Evolutionary conservation across 2,797 vertebrate species (phyloP).

Genomic region (Pteropus rufus): DNA sequence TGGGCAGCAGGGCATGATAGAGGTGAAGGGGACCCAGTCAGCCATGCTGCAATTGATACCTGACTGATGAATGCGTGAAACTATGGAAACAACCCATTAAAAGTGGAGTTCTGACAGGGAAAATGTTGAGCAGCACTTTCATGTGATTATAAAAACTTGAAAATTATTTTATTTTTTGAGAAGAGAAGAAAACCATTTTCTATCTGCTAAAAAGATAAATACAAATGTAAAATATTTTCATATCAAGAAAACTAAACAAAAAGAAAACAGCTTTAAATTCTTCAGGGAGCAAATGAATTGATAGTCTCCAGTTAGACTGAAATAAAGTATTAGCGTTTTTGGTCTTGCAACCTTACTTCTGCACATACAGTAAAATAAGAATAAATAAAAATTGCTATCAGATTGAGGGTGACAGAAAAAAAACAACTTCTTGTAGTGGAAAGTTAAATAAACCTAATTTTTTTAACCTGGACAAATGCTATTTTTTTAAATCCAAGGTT

Average conservation of each 20-base stretch:
- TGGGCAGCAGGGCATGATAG: slow-evolving; percentile 70
- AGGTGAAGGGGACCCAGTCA: slow-evolving; percentile 69
- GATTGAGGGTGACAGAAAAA: background rate
- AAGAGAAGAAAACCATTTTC: background rate
- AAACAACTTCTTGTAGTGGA: background rate
- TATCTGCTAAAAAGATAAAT: slow-evolving; percentile 58
- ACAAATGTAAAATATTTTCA: slow-evolving; percentile 41
- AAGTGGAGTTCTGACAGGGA: background rate
- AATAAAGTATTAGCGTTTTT: background rate
- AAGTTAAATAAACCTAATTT: slow-evolving; percentile 15
- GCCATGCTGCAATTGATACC: slow-evolving; percentile 71
- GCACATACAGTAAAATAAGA: background rate
- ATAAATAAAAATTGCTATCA: background rate
- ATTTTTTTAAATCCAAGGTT: background rate
- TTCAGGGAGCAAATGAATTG: slow-evolving; percentile 40
- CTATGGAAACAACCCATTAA: slow-evolving; percentile 65
- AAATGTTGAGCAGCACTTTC: background rate
- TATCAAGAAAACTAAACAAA: slow-evolving; percentile 55
- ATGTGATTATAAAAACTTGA: background rate
- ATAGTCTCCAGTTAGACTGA: slow-evolving; percentile 32
- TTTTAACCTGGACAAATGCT: slow-evolving; percentile 10
- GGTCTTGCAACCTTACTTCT: background rate
- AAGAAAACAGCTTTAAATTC: slow-evolving; percentile 43
- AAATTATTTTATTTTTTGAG: slow-evolving; percentile 42
- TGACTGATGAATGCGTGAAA: slow-evolving; percentile 72